phyloP scores from a whole-genome alignment of 1,140 invertebrate species.

The Cephus cinctus region DNA sequence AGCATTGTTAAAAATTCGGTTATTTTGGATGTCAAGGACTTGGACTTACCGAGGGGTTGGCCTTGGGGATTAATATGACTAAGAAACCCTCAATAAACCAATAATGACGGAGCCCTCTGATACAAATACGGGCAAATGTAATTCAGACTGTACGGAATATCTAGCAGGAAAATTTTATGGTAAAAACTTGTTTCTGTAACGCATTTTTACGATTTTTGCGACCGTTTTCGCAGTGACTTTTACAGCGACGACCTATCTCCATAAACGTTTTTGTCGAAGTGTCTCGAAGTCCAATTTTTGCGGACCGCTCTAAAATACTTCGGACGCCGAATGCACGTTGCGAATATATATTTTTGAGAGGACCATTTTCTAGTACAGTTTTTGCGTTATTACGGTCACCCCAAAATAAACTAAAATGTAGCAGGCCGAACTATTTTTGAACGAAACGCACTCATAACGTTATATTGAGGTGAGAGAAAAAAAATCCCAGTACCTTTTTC shows the following conservation, averaged over 20 bases:
- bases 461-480: slow-evolving; percentile 34
- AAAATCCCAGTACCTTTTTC: too few relatives aligned
- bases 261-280: slow-evolving; percentile 35
- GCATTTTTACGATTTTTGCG: slow-evolving; percentile 45
- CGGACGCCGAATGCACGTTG: slow-evolving; percentile 20
- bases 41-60: slow-evolving; percentile 3
- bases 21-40: too few relatives aligned
- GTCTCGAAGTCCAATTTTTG: slow-evolving; percentile 29
- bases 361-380: slow-evolving; percentile 45
- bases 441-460: slow-evolving; percentile 36
- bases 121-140: slow-evolving; percentile 41
- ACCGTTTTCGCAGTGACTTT: slow-evolving; percentile 21
- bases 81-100: slow-evolving; percentile 33
- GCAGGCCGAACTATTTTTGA: slow-evolving; percentile 34
- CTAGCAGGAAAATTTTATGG: slow-evolving; percentile 23
- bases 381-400: slow-evolving; percentile 51
- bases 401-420: slow-evolving; percentile 40
- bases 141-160: slow-evolving; percentile 31
- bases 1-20: neutral
- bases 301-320: slow-evolving; percentile 19
- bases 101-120: slow-evolving; percentile 39
- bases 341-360: slow-evolving; percentile 27
- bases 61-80: slow-evolving; percentile 31
- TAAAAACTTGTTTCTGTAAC: slow-evolving; percentile 35
- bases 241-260: slow-evolving; percentile 22